Conservation (phyloP, 2,797 vertebrate genomes). For the Aldrovandia affinis region DNA sequence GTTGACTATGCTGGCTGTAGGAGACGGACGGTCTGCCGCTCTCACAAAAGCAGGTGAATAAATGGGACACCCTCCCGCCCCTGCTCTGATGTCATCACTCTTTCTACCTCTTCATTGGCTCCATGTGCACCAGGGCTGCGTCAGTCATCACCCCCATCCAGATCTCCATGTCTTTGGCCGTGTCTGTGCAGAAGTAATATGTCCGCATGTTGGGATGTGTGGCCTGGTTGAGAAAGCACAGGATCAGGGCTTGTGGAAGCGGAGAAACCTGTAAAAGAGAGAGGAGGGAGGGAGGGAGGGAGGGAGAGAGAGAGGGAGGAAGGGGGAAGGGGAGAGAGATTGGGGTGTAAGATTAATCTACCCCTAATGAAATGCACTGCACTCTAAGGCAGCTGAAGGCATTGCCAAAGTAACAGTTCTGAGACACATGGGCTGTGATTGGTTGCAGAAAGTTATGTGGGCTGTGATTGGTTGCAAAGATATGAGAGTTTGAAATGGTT, state of each 20-base stretch:
- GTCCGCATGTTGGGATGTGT: constrained; percentile 99
- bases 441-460: too few species aligned
- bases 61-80: not conserved
- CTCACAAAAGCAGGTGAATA: not conserved
- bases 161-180: constrained; percentile 94
- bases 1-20: too few species aligned
- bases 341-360: not conserved
- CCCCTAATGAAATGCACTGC: not conserved
- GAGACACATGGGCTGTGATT: too few species aligned
- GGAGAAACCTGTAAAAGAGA: not conserved
- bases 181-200: constrained; percentile 98
- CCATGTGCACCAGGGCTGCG: constrained; percentile 88
- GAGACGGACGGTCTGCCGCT: not conserved
- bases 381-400: too few species aligned
- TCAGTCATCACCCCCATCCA: constrained; percentile 98
- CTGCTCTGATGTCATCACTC: not conserved
- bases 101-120: constrained; percentile 85
- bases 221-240: constrained; percentile 77
- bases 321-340: not conserved
- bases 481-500: too few species aligned
- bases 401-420: too few species aligned
- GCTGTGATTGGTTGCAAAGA: too few species aligned
- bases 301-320: not conserved
- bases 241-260: constrained; percentile 13
- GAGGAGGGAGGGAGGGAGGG: constrained; percentile 24